phyloP scores from a whole-genome alignment of 2,888 invertebrate species.

The Drosophila nr. perissopoda region DNA sequence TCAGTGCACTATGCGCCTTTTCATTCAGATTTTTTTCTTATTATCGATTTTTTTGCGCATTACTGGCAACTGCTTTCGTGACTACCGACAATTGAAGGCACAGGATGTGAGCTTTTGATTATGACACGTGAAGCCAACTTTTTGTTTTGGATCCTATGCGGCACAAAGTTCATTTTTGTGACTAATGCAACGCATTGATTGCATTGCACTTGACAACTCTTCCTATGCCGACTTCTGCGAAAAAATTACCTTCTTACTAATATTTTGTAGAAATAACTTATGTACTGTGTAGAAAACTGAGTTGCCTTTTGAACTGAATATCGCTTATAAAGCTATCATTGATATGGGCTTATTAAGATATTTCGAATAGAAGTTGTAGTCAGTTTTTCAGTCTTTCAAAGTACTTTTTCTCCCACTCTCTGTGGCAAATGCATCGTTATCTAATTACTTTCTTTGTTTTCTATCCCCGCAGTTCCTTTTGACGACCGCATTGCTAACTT shows the following conservation, averaged over 20 bases:
- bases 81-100: slow-evolving; percentile 65
- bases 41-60: slow-evolving; percentile 65
- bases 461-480: slow-evolving; percentile 72
- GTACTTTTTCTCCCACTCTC: neutral
- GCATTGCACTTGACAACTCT: too few species aligned
- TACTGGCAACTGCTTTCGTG: slow-evolving; percentile 58
- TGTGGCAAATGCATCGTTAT: neutral
- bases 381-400: neutral
- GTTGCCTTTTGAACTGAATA: neutral
- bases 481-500: slow-evolving; percentile 81
- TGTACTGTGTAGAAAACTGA: neutral
- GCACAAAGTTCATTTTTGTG: neutral
- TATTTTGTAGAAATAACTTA: neutral
- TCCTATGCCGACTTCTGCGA: neutral
- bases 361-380: neutral
- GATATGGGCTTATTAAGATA: neutral
- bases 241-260: neutral
- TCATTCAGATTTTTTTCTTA: slow-evolving; percentile 27
- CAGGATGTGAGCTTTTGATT: slow-evolving; percentile 78
- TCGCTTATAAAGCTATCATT: neutral
- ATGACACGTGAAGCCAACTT: slow-evolving; percentile 62
- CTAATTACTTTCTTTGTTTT: neutral
- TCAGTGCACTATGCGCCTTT: slow-evolving; percentile 69
- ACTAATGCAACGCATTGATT: neutral
- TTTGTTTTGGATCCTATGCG: slow-evolving; percentile 19